Conservation (phyloP, 1,140 invertebrate species). For the Anthonomus grandis region DNA sequence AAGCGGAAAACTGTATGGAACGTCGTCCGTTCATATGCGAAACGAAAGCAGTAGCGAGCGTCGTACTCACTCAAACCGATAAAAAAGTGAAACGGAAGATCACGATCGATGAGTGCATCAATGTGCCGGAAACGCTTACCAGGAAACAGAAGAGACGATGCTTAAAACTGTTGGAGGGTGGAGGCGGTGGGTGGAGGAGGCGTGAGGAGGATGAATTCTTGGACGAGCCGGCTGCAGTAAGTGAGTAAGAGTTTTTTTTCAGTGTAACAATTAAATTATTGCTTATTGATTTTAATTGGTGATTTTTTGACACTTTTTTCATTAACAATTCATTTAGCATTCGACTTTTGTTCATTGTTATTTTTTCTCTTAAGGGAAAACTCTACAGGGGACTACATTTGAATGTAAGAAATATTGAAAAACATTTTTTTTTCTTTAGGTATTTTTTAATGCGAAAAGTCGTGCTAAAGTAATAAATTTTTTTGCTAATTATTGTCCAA, state of each 20-base stretch:
- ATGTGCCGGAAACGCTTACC: slow-evolving; percentile 2
- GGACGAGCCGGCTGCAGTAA: slow-evolving; percentile 26
- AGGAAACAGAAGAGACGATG: slow-evolving; percentile 16
- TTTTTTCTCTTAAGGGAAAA: too few species aligned
- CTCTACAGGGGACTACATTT: too few species aligned
- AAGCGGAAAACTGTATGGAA: slow-evolving; percentile 21
- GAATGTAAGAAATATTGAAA: too few species aligned
- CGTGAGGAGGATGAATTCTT: background rate
- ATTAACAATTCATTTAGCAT: too few species aligned
- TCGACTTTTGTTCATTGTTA: too few species aligned
- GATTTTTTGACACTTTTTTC: background rate
- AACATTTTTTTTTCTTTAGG: too few species aligned
- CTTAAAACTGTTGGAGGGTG: slow-evolving; percentile 9
- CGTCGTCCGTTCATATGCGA: slow-evolving; percentile 18
- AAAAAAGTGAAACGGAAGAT: slow-evolving; percentile 15
- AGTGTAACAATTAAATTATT: too few species aligned
- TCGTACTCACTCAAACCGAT: slow-evolving; percentile 6
- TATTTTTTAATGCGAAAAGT: too few species aligned
- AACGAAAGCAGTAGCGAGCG: slow-evolving; percentile 1
- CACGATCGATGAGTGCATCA: slow-evolving; percentile 17
- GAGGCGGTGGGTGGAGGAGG: background rate
- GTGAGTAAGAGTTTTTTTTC: slow-evolving; percentile 24
- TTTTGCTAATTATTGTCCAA: too few species aligned
- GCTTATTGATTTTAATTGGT: too few species aligned
- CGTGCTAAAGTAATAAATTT: too few species aligned